Evolutionary conservation across 2,113 vertebrate genomes (phyloP), one percentile per base, ranked within the genome.

Genomic region (Tetrax tetrax): DNA sequence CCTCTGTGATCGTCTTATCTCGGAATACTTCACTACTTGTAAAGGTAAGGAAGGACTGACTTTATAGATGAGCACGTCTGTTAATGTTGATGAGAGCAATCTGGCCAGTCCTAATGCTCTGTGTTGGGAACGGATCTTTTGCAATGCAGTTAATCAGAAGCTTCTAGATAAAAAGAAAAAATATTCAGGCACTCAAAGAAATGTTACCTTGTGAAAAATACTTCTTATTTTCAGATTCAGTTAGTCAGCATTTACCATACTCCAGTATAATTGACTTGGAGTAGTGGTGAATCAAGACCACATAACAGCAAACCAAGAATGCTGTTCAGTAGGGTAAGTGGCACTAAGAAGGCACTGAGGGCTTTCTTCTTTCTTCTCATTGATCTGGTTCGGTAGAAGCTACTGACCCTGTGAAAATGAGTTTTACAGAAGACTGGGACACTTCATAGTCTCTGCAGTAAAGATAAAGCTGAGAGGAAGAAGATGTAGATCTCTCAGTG

Each of bases 71-170:
- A 89, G 86, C 72, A 69, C 3, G 7, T 93, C 65, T 93, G 93
- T 93, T 96, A 95, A 82, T 54, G 74, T 75, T 96, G 94, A 96
- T 93, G 90, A 81, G 83, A 85, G 70, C 83, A 89, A 95, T 85
- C 89, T 59, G 78, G 70, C 69, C 77, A 76, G 87, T 59, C 69
- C 86, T 84, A 92, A 72, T 90, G 92, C 88, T 83, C 38, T 92
- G 89, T 95, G 83, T 87, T 82, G 59, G 54, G 70, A 95, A 85
- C 31, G 94, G 96, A 89, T 93, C 92, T 95, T 97, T 92, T 69
- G 61, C 89, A 91, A 87, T 83, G 89, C 54, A 65, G 83, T 91
- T 96, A 92, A 94, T 92, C 83, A 72, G 70, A 47, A 10, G 16
- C 64, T 93, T 82, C 63, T 83, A 95, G 92, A 90, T 90, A 95